Evolutionary conservation across 2,888 invertebrate species (phyloP).

Genomic region (Tetragonula carbonaria): DNA sequence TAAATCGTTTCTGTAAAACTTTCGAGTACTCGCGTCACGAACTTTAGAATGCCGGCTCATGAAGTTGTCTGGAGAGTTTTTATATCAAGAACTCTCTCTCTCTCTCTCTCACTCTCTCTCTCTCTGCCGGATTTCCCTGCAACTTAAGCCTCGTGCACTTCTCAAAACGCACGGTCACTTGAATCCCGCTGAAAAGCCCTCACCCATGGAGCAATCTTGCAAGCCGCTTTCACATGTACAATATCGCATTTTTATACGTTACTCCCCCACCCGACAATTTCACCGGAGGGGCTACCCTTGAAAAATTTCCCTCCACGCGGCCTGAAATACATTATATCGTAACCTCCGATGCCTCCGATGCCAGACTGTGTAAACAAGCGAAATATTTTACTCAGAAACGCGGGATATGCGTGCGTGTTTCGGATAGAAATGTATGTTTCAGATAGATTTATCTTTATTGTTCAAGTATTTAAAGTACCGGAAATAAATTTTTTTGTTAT

Average conservation of each 20-base stretch:
- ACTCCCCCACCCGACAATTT: slow-evolving; percentile 7
- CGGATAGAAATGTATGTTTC: neutral
- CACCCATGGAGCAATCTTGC: slow-evolving; percentile 57
- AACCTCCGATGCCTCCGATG: no score
- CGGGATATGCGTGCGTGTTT: neutral
- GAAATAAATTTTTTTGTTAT: neutral
- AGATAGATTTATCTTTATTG: neutral
- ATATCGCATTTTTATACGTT: slow-evolving; percentile 39
- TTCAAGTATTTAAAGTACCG: neutral
- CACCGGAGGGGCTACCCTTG: neutral
- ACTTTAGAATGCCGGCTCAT: slow-evolving; percentile 65
- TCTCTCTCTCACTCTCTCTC: neutral
- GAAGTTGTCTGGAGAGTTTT: slow-evolving; percentile 69
- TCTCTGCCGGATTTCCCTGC: slow-evolving; percentile 51
- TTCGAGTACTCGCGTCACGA: slow-evolving; percentile 64
- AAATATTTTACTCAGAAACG: neutral
- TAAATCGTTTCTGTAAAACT: slow-evolving; percentile 71
- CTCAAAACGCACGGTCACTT: slow-evolving; percentile 59
- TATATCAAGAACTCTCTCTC: slow-evolving; percentile 66
- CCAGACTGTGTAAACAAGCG: neutral
- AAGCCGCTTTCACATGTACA: slow-evolving; percentile 41
- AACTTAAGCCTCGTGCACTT: slow-evolving; percentile 56
- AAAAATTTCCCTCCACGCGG: neutral
- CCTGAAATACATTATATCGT: no score
- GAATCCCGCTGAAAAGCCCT: slow-evolving; percentile 58